Evolutionary conservation across 1,140 invertebrate genomes (phyloP).

Genomic region (Xylocopa sonorina): DNA sequence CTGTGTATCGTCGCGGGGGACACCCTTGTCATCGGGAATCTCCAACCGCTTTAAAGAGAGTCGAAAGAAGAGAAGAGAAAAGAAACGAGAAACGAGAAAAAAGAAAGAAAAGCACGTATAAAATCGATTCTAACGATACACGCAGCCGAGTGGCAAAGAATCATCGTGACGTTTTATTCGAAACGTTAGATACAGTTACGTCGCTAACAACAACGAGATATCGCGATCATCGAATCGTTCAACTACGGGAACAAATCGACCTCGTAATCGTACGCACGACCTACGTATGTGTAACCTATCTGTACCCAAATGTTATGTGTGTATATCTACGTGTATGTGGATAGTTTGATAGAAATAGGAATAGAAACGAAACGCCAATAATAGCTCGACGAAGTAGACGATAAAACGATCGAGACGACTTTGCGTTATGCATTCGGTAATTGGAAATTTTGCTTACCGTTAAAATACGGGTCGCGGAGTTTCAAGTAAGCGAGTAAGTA

Average conservation of each 20-base stretch:
- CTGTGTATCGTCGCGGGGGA: constrained; percentile 7
- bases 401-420: neutral
- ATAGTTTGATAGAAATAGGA: too few relatives aligned
- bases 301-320: too few relatives aligned
- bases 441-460: constrained; percentile 3
- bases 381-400: neutral
- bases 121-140: constrained; percentile 20
- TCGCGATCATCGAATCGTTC: neutral
- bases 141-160: neutral
- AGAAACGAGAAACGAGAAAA: neutral
- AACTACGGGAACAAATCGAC: neutral
- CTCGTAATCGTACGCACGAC: neutral
- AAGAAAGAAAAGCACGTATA: constrained; percentile 8
- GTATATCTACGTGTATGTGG: too few relatives aligned
- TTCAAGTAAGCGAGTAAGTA: too few relatives aligned
- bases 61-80: neutral
- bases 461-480: neutral
- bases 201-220: constrained; percentile 10
- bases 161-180: neutral
- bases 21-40: constrained; percentile 15
- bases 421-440: neutral
- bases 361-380: neutral
- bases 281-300: too few relatives aligned
- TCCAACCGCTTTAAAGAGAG: neutral
- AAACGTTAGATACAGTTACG: constrained; percentile 25